Conservation (phyloP, 2,888 invertebrate genomes). For the Pogonocherus hispidulus region DNA sequence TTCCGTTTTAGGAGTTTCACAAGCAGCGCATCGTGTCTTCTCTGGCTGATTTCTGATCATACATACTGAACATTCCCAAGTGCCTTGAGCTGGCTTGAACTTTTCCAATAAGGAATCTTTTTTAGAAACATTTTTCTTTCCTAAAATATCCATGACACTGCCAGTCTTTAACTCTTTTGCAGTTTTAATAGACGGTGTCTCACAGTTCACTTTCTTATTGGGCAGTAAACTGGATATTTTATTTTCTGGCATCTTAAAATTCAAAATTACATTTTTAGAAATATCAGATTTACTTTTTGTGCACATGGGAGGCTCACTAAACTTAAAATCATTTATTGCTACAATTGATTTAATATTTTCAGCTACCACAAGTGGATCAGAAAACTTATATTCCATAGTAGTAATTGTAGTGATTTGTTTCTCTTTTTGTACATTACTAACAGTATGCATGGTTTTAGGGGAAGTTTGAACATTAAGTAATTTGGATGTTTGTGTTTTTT, state of each 20-base stretch:
- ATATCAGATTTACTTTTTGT: constrained; percentile 52
- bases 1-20: constrained; percentile 69
- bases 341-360: constrained; percentile 66
- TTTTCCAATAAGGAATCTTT: constrained; percentile 45
- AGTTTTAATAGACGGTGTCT: constrained; percentile 40
- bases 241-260: constrained; percentile 55
- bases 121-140: constrained; percentile 44
- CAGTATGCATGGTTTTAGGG: constrained; percentile 40
- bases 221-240: constrained; percentile 29
- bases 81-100: constrained; percentile 55
- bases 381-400: constrained; percentile 66
- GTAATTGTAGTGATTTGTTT: neutral
- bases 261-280: constrained; percentile 22
- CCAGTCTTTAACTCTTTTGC: constrained; percentile 62
- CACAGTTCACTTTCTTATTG: constrained; percentile 48
- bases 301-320: constrained; percentile 71
- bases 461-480: constrained; percentile 14
- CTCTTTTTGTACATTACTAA: constrained; percentile 40
- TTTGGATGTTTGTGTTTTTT: constrained; percentile 1
- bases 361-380: constrained; percentile 70
- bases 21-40: constrained; percentile 70
- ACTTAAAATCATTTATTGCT: constrained; percentile 72
- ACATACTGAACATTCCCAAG: constrained; percentile 75
- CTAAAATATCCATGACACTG: constrained; percentile 68
- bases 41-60: constrained; percentile 71